phyloP scores from a whole-genome alignment of 2,797 vertebrate species.

The Spinibarbus caldwelli region DNA sequence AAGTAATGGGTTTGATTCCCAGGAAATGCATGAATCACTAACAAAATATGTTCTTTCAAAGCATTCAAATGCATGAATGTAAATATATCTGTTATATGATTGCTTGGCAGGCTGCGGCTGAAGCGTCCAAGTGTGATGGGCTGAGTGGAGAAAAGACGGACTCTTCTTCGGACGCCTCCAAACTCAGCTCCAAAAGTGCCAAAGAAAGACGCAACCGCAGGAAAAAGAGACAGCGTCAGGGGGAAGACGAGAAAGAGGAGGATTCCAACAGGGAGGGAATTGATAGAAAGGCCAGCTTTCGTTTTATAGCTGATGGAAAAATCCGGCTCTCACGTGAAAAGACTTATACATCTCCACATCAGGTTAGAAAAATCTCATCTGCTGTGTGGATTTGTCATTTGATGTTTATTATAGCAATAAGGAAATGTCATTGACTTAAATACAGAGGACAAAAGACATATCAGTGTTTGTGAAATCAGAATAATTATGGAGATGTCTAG shows the following conservation, averaged over 20 bases:
- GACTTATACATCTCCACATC: conserved; percentile 45
- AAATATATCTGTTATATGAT: conserved; percentile 28
- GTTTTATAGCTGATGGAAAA: conserved; percentile 67
- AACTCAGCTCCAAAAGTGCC: conserved; percentile 95
- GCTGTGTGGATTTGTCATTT: not conserved
- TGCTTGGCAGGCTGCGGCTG: conserved; percentile 74
- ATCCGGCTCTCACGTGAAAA: conserved; percentile 42
- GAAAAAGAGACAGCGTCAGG: conserved; percentile 86
- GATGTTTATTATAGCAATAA: conserved; percentile 74
- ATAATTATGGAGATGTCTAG: not conserved
- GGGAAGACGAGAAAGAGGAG: conserved; percentile 81
- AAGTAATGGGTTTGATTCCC: not conserved
- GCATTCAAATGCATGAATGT: no score
- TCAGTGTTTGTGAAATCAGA: not conserved
- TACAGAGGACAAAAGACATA: not conserved
- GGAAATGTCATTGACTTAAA: conserved; percentile 79
- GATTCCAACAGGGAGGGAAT: conserved; percentile 88
- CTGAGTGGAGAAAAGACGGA: conserved; percentile 77
- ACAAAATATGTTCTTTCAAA: not conserved
- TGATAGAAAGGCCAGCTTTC: conserved; percentile 82
- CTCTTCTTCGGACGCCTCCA: conserved; percentile 89
- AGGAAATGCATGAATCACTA: not conserved
- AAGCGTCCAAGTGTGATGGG: conserved; percentile 78
- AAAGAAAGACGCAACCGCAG: conserved; percentile 92
- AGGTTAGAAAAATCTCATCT: conserved; percentile 53